phyloP scores from a whole-genome alignment of 2,888 invertebrate species.

The Deroplatys truncata region DNA sequence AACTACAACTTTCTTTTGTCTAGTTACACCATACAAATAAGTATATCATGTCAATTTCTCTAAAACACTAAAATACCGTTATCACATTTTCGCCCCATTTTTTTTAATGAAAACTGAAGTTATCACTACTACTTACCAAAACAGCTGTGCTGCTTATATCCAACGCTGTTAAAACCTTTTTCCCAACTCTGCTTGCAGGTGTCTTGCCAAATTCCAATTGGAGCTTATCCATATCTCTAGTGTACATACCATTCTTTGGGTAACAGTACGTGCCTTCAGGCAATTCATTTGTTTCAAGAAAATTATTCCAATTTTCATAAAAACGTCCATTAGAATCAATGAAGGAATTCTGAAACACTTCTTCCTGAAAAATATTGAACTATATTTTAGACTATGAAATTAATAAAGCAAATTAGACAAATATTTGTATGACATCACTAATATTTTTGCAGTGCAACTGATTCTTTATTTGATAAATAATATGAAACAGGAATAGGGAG shows the following conservation, averaged over 20 bases:
- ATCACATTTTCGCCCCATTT: too few relatives aligned
- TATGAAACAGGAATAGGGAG: too few relatives aligned
- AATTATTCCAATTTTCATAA: constrained; percentile 23
- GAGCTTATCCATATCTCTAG: not conserved
- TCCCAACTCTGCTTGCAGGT: not conserved
- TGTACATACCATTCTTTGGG: constrained; percentile 20
- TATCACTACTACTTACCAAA: not conserved
- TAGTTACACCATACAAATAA: too few relatives aligned
- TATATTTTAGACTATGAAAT: too few relatives aligned
- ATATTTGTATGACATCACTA: too few relatives aligned
- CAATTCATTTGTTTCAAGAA: constrained; percentile 19
- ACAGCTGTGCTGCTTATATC: constrained; percentile 15
- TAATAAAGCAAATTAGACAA: too few relatives aligned
- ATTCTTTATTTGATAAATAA: too few relatives aligned
- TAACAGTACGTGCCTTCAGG: constrained; percentile 23
- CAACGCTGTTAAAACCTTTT: not conserved
- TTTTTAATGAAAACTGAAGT: too few relatives aligned
- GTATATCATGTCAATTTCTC: too few relatives aligned
- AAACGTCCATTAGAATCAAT: constrained; percentile 21
- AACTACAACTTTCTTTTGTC: too few relatives aligned
- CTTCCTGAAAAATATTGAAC: not conserved
- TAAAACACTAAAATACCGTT: too few relatives aligned
- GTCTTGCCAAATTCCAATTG: constrained; percentile 15
- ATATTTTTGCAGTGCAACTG: too few relatives aligned
- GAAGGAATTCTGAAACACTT: not conserved